Conservation (phyloP, 2,113 vertebrate genomes). For the Colaptes auratus region DNA sequence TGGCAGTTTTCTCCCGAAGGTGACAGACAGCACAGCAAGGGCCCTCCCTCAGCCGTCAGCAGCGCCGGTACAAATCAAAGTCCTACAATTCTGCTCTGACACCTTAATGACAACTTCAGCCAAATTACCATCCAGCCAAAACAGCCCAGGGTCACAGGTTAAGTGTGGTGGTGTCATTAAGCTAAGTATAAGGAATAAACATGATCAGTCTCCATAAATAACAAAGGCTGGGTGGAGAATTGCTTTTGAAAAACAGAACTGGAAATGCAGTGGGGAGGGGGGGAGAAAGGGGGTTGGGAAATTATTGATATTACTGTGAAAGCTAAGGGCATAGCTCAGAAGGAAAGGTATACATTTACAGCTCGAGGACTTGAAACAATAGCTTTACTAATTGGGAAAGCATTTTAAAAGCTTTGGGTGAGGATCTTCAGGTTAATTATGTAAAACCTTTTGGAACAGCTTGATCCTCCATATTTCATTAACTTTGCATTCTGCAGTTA, state of each 20-base stretch:
- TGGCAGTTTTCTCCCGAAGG: neutral
- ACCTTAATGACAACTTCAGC: neutral
- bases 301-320: neutral
- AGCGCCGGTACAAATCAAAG: accelerated
- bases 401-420: neutral
- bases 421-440: neutral
- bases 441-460: neutral
- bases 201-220: neutral
- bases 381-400: neutral
- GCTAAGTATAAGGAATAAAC: slow-evolving; percentile 1
- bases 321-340: neutral
- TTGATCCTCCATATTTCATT: neutral
- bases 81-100: neutral
- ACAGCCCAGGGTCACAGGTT: neutral
- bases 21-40: neutral
- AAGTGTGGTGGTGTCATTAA: neutral
- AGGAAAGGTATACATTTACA: neutral
- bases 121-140: neutral
- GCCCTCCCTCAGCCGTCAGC: neutral
- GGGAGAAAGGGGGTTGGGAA: no score
- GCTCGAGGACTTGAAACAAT: neutral
- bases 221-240: neutral
- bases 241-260: neutral
- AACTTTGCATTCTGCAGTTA: neutral
- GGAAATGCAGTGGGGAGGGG: neutral